A percentile compares a stretch with the other conserved stretches of the same genome.
These are phyloP conservation scores for Clangula hyemalis DNA, from an alignment of 2,797 vertebrate genomes.

Conservation along the genomic window DNA sequence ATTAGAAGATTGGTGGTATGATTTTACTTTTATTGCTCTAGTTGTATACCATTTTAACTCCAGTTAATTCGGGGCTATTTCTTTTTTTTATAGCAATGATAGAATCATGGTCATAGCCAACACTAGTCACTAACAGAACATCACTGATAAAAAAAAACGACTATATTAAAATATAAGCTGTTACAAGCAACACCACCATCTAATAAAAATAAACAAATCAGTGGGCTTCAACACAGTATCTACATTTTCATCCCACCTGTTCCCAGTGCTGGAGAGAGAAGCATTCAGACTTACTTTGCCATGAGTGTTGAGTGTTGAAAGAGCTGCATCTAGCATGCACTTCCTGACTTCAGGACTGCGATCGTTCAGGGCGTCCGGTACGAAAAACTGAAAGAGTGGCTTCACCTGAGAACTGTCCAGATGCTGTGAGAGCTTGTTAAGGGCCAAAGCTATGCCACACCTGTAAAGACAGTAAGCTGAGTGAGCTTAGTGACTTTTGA, in stretches of 20 bases:
- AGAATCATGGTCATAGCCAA: background rate
- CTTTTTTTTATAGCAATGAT: background rate
- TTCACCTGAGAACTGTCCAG: conserved; percentile 92
- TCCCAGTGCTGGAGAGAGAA: background rate
- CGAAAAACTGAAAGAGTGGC: conserved; percentile 96
- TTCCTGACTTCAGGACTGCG: conserved; percentile 92
- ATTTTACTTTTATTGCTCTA: background rate
- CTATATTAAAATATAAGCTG: background rate
- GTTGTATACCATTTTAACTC: background rate
- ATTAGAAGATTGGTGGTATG: background rate
- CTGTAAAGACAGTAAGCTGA: conserved; percentile 71
- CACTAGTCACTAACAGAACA: background rate
- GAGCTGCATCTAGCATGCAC: conserved; percentile 95
- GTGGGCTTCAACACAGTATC: background rate
- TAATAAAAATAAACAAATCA: background rate
- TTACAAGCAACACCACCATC: background rate
- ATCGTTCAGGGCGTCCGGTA: conserved; percentile 96
- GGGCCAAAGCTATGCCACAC: conserved; percentile 93
- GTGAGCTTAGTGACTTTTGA: background rate
- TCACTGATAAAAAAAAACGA: background rate
- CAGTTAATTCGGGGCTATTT: background rate
- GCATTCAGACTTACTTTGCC: conserved; percentile 86
- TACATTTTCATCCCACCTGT: background rate
- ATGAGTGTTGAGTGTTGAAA: conserved; percentile 93
- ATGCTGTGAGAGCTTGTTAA: conserved; percentile 94